Evolutionary conservation across 2,113 vertebrate species (phyloP), one percentile per base, ranked within the genome.

Genomic region (Hylia prasina): DNA sequence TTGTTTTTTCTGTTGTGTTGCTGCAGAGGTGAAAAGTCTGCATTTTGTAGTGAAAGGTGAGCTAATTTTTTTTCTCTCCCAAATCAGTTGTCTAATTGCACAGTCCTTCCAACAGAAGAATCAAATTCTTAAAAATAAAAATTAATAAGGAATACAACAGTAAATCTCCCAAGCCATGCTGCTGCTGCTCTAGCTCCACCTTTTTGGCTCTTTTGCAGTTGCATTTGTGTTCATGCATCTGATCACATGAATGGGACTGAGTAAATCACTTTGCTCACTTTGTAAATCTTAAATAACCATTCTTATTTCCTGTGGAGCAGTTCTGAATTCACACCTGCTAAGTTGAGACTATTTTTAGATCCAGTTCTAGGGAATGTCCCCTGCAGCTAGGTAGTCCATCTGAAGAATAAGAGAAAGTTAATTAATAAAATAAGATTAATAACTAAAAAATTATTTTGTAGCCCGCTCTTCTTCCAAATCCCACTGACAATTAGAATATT

Each of bases 31-130:
- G 37, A 66, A 58, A 66, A 31, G 9, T 18, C 9, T 42, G 5
- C 17, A 8, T 35, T 86, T 50, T 50, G 5, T 42, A 19, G 20
- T 35, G 37, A 50, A 42, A 76, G 51, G 53, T 37, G 33, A 60
- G 14, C 24, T 47, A 21, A 16, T 21, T 45, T 47, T 42, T 80
- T 76, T 76, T 31, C 22, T 58, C 9, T 44, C 22, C 11, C 60
- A 44, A 44, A 60, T 22, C 3, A 11, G 37, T 53, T 31, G 20
- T 22, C 27, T 68, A 12, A 44, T 44, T 51, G 27, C 63, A 60
- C 0, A 0, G 27, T 22, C 11, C 27, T 77, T 60, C 21, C 27
- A 58, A 18, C 2, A 51, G 19, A 25, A 18, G 9, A 57, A 77
- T 23, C 22, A 51, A 60, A 77, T 18, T 0, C 31, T 68, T 50